phyloP scores from a whole-genome alignment of 1,140 invertebrate genomes.

The Hirudo medicinalis region DNA sequence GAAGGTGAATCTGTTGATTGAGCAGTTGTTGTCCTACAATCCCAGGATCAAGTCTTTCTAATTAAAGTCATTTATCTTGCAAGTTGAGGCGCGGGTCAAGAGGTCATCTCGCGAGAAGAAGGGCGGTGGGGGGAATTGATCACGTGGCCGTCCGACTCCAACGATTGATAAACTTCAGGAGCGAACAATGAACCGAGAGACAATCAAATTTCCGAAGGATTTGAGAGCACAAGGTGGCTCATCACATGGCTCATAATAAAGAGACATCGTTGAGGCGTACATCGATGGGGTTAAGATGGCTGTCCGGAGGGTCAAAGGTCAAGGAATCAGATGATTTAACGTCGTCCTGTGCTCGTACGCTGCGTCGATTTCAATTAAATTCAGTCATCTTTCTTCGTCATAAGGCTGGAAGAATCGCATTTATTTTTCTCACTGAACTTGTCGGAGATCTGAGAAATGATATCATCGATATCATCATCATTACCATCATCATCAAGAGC shows the following conservation, averaged over 20 bases:
- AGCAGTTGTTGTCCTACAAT: too few species aligned
- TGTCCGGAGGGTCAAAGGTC: constrained; percentile 1
- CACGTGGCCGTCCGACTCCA: not conserved
- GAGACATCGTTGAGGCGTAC: not conserved
- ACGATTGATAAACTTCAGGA: too few species aligned
- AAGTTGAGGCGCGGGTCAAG: not conserved
- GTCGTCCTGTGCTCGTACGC: not conserved
- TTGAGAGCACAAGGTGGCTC: not conserved
- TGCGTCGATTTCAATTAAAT: constrained; percentile 9
- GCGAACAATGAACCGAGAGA: too few species aligned
- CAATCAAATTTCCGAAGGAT: too few species aligned
- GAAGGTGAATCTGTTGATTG: too few species aligned
- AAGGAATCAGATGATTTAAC: constrained; percentile 6
- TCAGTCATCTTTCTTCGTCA: not conserved
- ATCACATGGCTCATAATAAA: not conserved
- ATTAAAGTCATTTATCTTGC: constrained; percentile 15
- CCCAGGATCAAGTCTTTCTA: constrained; percentile 7
- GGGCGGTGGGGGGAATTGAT: not conserved
- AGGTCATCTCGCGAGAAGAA: constrained; percentile 1
- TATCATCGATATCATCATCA: too few species aligned
- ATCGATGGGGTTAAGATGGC: not conserved
- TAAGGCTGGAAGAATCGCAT: not conserved
- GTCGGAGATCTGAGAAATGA: too few species aligned
- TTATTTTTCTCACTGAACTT: not conserved
- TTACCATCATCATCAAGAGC: too few species aligned